Conservation (phyloP, 2,113 vertebrate genomes). For the Syngnathus typhle region DNA sequence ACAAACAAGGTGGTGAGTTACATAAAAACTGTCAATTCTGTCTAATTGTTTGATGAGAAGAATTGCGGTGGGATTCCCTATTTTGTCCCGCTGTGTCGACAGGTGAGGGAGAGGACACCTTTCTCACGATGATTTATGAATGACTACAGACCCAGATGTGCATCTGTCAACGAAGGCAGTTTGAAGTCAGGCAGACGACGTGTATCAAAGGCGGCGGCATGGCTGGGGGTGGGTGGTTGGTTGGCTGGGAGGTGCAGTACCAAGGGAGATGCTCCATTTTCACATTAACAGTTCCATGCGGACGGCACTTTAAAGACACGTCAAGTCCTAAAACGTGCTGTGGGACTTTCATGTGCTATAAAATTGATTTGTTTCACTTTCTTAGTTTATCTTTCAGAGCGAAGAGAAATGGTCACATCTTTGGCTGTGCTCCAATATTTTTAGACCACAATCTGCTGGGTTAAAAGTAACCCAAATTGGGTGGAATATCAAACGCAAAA, state of each 20-base stretch:
- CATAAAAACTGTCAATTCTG: not conserved
- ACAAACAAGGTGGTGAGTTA: not conserved
- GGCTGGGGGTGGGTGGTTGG: slow-evolving; percentile 38
- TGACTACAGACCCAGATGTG: slow-evolving; percentile 65
- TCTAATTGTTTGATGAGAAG: not conserved
- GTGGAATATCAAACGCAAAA: too few relatives aligned
- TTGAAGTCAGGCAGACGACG: slow-evolving; percentile 62
- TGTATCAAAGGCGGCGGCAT: slow-evolving; percentile 61
- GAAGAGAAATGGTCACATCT: slow-evolving; percentile 12
- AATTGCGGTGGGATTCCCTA: slow-evolving; percentile 49
- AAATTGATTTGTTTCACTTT: slow-evolving; percentile 55
- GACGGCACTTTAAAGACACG: slow-evolving; percentile 65
- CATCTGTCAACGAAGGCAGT: slow-evolving; percentile 59
- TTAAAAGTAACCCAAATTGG: too few relatives aligned
- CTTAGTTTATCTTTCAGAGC: slow-evolving; percentile 18
- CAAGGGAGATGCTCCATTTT: slow-evolving; percentile 54
- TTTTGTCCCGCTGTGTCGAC: slow-evolving; percentile 46
- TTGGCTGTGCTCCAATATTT: not conserved
- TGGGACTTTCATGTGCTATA: slow-evolving; percentile 63
- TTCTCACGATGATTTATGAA: slow-evolving; percentile 68
- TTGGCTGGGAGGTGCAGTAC: slow-evolving; percentile 35
- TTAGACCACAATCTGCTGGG: not conserved
- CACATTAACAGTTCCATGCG: slow-evolving; percentile 60
- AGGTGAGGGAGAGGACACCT: slow-evolving; percentile 60
- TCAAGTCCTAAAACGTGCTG: slow-evolving; percentile 55